phyloP scores from a whole-genome alignment of 1,140 invertebrate species.

The Steinernema khuongi region DNA sequence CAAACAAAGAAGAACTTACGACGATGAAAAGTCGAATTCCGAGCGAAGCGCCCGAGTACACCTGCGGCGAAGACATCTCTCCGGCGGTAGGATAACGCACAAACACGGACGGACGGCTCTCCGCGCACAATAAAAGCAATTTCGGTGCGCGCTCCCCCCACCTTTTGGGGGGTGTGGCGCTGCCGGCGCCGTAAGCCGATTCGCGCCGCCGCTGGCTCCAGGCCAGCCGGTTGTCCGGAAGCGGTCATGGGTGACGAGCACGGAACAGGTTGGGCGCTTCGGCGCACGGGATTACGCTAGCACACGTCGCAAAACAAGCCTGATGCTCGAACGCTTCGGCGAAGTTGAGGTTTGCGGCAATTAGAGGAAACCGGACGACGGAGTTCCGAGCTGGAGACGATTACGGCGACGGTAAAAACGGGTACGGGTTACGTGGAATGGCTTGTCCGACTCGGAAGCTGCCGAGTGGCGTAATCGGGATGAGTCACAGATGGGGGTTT shows the following conservation, averaged over 20 bases:
- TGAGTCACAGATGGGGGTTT: too few relatives aligned
- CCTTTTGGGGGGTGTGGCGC: too few relatives aligned
- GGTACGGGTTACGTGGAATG: not conserved
- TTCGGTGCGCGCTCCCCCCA: too few relatives aligned
- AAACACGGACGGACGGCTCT: not conserved
- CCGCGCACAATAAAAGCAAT: not conserved
- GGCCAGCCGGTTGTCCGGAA: not conserved
- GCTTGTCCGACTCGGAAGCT: not conserved
- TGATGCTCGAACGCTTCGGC: too few relatives aligned
- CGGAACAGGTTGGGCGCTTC: not conserved
- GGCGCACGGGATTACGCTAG: not conserved
- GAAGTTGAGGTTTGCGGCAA: not conserved
- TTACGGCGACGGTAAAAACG: not conserved
- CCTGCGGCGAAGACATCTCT: slow-evolving; percentile 32
- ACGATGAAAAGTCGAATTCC: slow-evolving; percentile 52
- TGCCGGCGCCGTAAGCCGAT: not conserved
- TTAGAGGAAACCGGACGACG: not conserved
- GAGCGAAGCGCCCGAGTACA: slow-evolving; percentile 43
- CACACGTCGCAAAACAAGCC: not conserved
- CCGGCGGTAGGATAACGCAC: not conserved
- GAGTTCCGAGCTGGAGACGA: not conserved
- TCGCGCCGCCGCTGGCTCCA: too few relatives aligned
- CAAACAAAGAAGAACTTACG: slow-evolving; percentile 23
- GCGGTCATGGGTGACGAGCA: not conserved
- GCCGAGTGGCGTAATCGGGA: too few relatives aligned